phyloP scores from a whole-genome alignment of 2,888 invertebrate species.

The Netelia virgata region DNA sequence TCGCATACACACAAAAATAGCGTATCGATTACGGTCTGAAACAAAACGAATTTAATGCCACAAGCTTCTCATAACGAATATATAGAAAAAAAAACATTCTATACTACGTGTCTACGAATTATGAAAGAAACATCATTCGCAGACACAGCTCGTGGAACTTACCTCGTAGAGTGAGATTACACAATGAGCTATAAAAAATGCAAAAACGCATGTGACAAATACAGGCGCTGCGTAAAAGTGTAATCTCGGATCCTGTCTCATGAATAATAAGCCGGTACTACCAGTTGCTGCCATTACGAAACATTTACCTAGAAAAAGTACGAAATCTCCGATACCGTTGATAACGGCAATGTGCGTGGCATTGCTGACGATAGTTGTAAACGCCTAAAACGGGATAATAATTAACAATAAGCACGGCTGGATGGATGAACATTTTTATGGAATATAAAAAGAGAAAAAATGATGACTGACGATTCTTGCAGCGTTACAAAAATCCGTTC shows the following conservation, averaged over 20 bases:
- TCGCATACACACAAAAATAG: slow-evolving; percentile 97
- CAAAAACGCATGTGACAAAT: slow-evolving; percentile 92
- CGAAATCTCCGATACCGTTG: slow-evolving; percentile 96
- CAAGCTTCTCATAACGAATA: background rate
- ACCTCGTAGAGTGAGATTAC: slow-evolving; percentile 97
- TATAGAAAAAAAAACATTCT: no score
- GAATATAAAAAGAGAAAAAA: background rate
- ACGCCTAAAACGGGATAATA: slow-evolving; percentile 88
- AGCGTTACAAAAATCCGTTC: slow-evolving; percentile 95
- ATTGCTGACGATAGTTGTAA: slow-evolving; percentile 93
- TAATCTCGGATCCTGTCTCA: slow-evolving; percentile 90
- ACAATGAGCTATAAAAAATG: slow-evolving; percentile 97
- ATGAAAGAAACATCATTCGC: slow-evolving; percentile 2
- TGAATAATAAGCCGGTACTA: slow-evolving; percentile 90
- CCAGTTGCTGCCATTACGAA: slow-evolving; percentile 94
- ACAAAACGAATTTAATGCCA: slow-evolving; percentile 65
- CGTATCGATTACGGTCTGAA: slow-evolving; percentile 97
- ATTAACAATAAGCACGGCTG: slow-evolving; percentile 28
- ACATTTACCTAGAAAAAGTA: slow-evolving; percentile 95
- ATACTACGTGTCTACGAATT: background rate
- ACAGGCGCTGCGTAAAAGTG: slow-evolving; percentile 95
- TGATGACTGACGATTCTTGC: slow-evolving; percentile 91
- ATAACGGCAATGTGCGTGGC: slow-evolving; percentile 95
- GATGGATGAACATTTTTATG: background rate
- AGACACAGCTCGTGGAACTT: slow-evolving; percentile 73